These are phyloP conservation scores for Rhinogobio ventralis DNA, from an alignment of 2,797 vertebrate species.

Conservation along the genomic window DNA sequence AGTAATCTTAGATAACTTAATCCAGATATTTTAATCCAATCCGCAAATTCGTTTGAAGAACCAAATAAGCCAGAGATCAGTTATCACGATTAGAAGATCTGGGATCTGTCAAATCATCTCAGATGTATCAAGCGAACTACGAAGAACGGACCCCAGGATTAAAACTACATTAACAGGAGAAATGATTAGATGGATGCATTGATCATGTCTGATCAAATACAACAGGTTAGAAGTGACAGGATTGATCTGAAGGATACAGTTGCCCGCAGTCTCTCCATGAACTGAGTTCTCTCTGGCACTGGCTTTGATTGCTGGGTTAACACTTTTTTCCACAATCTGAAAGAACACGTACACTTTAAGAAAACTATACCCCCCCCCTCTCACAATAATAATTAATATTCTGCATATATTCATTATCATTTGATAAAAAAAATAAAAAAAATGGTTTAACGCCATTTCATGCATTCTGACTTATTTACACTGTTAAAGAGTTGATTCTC, in stretches of 20 bases:
- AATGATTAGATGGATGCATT: background rate
- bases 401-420: background rate
- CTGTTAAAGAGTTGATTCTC: too few relatives aligned
- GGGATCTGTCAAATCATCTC: too few relatives aligned
- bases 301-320: conserved; percentile 63
- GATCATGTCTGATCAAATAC: background rate
- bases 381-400: background rate
- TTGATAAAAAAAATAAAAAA: too few relatives aligned
- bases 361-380: background rate
- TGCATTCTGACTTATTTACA: too few relatives aligned
- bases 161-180: background rate
- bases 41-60: too few relatives aligned
- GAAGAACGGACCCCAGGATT: too few relatives aligned
- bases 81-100: too few relatives aligned
- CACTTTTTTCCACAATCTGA: conserved; percentile 79
- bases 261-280: conserved; percentile 73
- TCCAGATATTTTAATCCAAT: too few relatives aligned
- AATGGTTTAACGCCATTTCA: too few relatives aligned
- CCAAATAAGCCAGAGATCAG: too few relatives aligned
- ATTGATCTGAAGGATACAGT: conserved; percentile 71
- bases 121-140: too few relatives aligned
- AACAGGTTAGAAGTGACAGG: background rate
- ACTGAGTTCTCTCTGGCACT: conserved; percentile 71
- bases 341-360: conserved; percentile 23
- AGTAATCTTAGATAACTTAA: too few relatives aligned